phyloP scores from a whole-genome alignment of 2,888 invertebrate genomes.

The Lymantria dispar region DNA sequence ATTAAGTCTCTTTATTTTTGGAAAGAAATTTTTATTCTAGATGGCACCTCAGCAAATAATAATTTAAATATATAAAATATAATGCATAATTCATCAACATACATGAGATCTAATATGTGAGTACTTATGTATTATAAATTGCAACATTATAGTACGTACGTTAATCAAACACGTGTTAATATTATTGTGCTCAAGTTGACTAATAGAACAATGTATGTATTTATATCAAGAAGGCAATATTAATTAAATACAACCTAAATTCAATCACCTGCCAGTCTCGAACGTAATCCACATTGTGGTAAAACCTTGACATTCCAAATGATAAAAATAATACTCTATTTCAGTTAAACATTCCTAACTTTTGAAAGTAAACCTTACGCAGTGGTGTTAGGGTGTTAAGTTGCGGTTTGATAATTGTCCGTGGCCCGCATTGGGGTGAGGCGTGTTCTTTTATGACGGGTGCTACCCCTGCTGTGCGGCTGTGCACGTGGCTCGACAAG shows the following conservation, averaged over 20 bases:
- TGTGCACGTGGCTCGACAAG: slow-evolving; percentile 71
- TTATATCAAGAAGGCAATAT: slow-evolving; percentile 9
- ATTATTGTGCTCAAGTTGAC: background rate
- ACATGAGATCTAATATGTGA: too few relatives aligned
- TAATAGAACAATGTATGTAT: background rate
- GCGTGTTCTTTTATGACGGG: slow-evolving; percentile 62
- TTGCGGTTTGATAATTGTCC: slow-evolving; percentile 24
- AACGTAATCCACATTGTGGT: slow-evolving; percentile 71
- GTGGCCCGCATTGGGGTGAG: slow-evolving; percentile 71
- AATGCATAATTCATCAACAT: too few relatives aligned
- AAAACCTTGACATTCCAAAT: slow-evolving; percentile 78
- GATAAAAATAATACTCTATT: slow-evolving; percentile 80
- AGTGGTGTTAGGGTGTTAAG: slow-evolving; percentile 44
- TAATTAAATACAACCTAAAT: slow-evolving; percentile 37
- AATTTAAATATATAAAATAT: too few relatives aligned
- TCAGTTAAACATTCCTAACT: slow-evolving; percentile 43
- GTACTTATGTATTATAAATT: too few relatives aligned
- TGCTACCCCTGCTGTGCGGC: slow-evolving; percentile 70
- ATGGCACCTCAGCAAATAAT: too few relatives aligned
- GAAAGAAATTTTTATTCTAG: too few relatives aligned
- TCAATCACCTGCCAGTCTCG: slow-evolving; percentile 63
- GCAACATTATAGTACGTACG: too few relatives aligned
- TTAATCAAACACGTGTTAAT: too few relatives aligned
- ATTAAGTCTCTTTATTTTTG: too few relatives aligned
- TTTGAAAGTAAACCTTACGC: slow-evolving; percentile 48